Evolutionary conservation across 2,113 vertebrate genomes (phyloP), one percentile per base, ranked within the genome.

Genomic region (Anseranas semipalmata): DNA sequence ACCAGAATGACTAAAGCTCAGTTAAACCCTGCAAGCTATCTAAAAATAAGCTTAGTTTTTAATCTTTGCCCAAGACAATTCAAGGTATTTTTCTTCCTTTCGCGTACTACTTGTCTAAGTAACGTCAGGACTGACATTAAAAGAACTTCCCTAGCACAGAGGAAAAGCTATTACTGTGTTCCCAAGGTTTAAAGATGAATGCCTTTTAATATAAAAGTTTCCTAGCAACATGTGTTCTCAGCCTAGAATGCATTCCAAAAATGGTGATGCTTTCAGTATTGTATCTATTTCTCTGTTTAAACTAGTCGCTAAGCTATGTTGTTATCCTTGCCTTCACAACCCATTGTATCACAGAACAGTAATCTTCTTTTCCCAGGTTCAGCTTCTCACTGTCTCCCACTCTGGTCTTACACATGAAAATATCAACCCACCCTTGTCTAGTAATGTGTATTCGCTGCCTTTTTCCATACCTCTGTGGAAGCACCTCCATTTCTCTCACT

Each of bases 201-300:
- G 84, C 17, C 53, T 95, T 93, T 95, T 91, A 91, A 95, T 89
- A 93, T 87, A 91, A 92, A 93, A 94, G 94, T 97, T 68, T 95
- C 96, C 93, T 96, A 96, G 94, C 95, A 97, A 97, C 88, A 62
- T 8, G 25, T 75, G 35, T 70, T 94, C 53, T 55, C 19, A 82
- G 82, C 68, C 14, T 77, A 74, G 68, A 71, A 58, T 8, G 35
- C 41, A 27, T 80, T 87, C 46, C 73, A 72, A 76, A 52, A 30
- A 65, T 19, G 10, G 37, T 9, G 65, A 59, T 73, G 70, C 87
- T 93, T 71, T 59, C 77, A 59, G 73, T 2, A 2, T 12, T 45
- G 32, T 55, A 15, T 76, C 63, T 27, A 2, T 43, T 10, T 3
- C 45, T 66, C 71, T 25, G 33, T 50, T 46, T 66, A 65, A 91